A percentile compares a stretch with the other conserved stretches of the same genome.
These are phyloP conservation scores for Tipula unca DNA, from an alignment of 2,888 invertebrate genomes.

Conservation along the genomic window DNA sequence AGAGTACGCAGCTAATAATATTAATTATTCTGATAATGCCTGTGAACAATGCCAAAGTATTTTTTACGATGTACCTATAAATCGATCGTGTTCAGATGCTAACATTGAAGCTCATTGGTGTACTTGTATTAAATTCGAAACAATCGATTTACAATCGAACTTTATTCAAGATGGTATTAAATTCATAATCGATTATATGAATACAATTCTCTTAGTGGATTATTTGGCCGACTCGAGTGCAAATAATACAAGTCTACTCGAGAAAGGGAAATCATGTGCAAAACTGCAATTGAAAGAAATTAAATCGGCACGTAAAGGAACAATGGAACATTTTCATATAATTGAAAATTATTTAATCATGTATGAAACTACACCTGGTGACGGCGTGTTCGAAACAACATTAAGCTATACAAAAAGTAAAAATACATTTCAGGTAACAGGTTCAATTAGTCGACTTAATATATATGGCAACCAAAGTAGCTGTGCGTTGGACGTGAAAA, in stretches of 20 bases:
- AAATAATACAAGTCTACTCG: background rate
- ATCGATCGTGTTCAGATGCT: too few relatives aligned
- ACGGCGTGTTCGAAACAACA: slow-evolving; percentile 62
- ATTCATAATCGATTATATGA: slow-evolving; percentile 34
- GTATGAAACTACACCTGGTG: slow-evolving; percentile 58
- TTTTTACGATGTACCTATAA: too few relatives aligned
- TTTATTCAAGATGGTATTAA: slow-evolving; percentile 47
- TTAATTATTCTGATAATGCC: slow-evolving; percentile 36
- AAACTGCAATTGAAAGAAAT: slow-evolving; percentile 47
- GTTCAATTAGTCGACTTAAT: slow-evolving; percentile 53
- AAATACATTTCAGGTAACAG: slow-evolving; percentile 44
- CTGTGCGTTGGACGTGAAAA: slow-evolving; percentile 47
- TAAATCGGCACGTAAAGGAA: slow-evolving; percentile 44
- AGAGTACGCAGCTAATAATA: slow-evolving; percentile 21
- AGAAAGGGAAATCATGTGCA: slow-evolving; percentile 39
- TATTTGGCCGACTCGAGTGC: background rate
- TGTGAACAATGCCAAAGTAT: too few relatives aligned
- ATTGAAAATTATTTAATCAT: slow-evolving; percentile 45
- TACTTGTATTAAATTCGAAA: slow-evolving; percentile 52
- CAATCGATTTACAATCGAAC: slow-evolving; percentile 41
- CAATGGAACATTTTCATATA: background rate
- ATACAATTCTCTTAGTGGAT: slow-evolving; percentile 24
- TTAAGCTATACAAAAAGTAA: slow-evolving; percentile 43
- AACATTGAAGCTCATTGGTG: too few relatives aligned
- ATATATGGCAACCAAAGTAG: slow-evolving; percentile 44